phyloP scores from a whole-genome alignment of 2,113 vertebrate species.

The Phycodurus eques region DNA sequence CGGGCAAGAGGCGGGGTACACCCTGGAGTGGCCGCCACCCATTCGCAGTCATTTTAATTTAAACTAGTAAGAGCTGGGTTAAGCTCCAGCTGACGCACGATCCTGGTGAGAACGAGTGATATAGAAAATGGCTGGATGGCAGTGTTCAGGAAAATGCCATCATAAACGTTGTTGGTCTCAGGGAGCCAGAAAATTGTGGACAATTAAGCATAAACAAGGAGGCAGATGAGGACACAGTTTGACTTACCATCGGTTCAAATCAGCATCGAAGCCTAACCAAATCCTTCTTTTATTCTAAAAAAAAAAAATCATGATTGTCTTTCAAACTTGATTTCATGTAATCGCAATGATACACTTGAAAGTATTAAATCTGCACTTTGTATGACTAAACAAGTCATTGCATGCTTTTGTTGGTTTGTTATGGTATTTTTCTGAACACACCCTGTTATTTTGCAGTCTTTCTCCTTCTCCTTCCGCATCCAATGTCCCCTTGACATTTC shows the following conservation, averaged over 20 bases:
- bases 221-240: conserved; percentile 37
- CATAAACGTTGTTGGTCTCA: background rate
- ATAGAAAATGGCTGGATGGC: too few relatives aligned
- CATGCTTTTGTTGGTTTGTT: conserved; percentile 43
- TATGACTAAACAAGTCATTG: conserved; percentile 33
- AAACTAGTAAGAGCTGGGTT: too few relatives aligned
- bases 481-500: conserved; percentile 40
- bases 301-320: background rate
- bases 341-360: background rate
- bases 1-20: too few relatives aligned
- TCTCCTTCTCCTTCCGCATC: conserved; percentile 28
- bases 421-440: conserved; percentile 39
- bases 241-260: conserved; percentile 14
- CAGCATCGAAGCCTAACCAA: conserved; percentile 14
- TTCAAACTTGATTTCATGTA: background rate
- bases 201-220: conserved; percentile 48
- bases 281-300: background rate
- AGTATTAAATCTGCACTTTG: background rate
- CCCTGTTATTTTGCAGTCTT: conserved; percentile 44
- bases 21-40: too few relatives aligned
- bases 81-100: too few relatives aligned
- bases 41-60: too few relatives aligned
- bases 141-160: background rate
- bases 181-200: conserved; percentile 14
- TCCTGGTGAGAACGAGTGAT: too few relatives aligned